phyloP scores from a whole-genome alignment of 2,113 vertebrate species.

The Gymnorhina tibicen region DNA sequence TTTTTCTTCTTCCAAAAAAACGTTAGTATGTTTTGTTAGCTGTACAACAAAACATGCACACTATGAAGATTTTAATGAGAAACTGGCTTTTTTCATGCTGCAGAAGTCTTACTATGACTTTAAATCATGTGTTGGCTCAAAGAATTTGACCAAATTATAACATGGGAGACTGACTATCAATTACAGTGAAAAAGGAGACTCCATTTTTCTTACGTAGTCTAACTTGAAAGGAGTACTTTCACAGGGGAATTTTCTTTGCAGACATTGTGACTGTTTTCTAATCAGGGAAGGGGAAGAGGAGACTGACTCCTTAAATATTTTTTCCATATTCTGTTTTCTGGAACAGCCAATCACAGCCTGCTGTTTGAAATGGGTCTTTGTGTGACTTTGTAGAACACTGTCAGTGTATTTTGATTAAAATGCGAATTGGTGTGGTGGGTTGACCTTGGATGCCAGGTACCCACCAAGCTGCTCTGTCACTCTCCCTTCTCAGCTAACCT shows the following conservation, averaged over 20 bases:
- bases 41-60: background rate
- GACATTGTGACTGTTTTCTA: background rate
- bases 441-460: background rate
- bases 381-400: background rate
- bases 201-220: background rate
- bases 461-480: background rate
- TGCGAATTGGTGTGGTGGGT: fast-evolving
- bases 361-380: background rate
- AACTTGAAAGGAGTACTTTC: background rate
- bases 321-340: background rate
- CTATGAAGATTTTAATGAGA: background rate
- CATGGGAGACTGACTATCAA: background rate
- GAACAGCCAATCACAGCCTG: background rate
- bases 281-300: background rate
- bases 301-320: background rate
- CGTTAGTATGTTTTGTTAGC: background rate
- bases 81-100: background rate
- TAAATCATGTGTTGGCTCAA: background rate
- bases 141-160: background rate
- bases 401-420: background rate
- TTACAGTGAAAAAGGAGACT: background rate
- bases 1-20: background rate
- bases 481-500: background rate
- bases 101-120: background rate
- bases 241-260: background rate